Conservation (phyloP, 2,888 invertebrate species). For the Epinotia ramella region DNA sequence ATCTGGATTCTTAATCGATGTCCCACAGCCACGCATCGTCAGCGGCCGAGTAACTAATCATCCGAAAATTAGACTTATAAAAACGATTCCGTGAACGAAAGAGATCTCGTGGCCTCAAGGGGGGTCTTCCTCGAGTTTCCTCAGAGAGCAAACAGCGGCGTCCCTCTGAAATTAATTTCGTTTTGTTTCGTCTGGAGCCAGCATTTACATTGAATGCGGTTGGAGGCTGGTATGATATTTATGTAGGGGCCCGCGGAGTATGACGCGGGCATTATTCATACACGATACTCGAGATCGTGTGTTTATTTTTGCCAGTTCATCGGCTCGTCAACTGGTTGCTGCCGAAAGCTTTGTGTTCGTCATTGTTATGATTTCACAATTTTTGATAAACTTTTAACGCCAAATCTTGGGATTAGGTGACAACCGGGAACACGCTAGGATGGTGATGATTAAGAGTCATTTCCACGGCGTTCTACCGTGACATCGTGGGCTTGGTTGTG, state of each 20-base stretch:
- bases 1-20: conserved; percentile 67
- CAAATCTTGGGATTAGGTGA: no score
- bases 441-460: neutral
- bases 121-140: conserved; percentile 76
- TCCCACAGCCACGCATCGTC: conserved; percentile 57
- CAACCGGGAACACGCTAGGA: no score
- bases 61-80: conserved; percentile 69
- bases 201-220: conserved; percentile 85
- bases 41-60: conserved; percentile 72
- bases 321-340: conserved; percentile 61
- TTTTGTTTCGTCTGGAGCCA: conserved; percentile 84
- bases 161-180: conserved; percentile 83
- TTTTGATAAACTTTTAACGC: conserved; percentile 8
- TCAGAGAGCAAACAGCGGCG: conserved; percentile 76
- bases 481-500: conserved; percentile 50
- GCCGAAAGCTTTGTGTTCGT: conserved; percentile 44
- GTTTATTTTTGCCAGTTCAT: conserved; percentile 80
- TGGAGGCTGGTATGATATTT: conserved; percentile 83
- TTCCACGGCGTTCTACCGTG: neutral
- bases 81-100: conserved; percentile 68
- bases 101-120: conserved; percentile 75
- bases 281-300: conserved; percentile 73
- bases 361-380: conserved; percentile 43
- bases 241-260: conserved; percentile 79
- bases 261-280: conserved; percentile 84